These are phyloP conservation scores for Microchrysa polita DNA, from an alignment of 2,888 invertebrate genomes.

Conservation along the genomic window DNA sequence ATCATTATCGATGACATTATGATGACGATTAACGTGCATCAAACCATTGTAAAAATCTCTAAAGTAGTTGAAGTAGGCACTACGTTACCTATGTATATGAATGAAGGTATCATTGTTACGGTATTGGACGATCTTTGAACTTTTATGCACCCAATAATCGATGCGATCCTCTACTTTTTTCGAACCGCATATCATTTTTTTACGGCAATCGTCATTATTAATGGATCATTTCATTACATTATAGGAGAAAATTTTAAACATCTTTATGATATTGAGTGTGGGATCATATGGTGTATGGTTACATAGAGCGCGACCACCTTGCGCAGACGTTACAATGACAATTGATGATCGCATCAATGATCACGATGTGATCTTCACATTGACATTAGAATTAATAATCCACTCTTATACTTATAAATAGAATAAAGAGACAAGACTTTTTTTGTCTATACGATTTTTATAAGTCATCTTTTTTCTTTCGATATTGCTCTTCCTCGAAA, in stretches of 20 bases:
- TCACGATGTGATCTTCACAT: constrained; percentile 9
- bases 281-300: too few relatives aligned
- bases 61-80: not conserved
- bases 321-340: not conserved
- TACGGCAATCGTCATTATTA: not conserved
- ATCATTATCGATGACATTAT: constrained; percentile 4
- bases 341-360: constrained; percentile 6
- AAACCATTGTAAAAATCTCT: not conserved
- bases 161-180: not conserved
- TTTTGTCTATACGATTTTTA: too few relatives aligned
- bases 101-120: not conserved
- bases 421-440: too few relatives aligned
- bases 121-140: not conserved
- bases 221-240: not conserved
- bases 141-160: not conserved
- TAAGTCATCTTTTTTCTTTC: too few relatives aligned
- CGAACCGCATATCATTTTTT: too few relatives aligned
- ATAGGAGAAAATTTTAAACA: not conserved
- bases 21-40: not conserved
- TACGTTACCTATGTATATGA: not conserved
- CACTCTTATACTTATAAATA: too few relatives aligned
- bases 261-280: constrained; percentile 2
- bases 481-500: too few relatives aligned
- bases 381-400: constrained; percentile 9
- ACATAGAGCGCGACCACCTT: not conserved